Evolutionary conservation across 2,797 vertebrate species (phyloP), one percentile per base, ranked within the genome.

Genomic region (Myotis planiceps): DNA sequence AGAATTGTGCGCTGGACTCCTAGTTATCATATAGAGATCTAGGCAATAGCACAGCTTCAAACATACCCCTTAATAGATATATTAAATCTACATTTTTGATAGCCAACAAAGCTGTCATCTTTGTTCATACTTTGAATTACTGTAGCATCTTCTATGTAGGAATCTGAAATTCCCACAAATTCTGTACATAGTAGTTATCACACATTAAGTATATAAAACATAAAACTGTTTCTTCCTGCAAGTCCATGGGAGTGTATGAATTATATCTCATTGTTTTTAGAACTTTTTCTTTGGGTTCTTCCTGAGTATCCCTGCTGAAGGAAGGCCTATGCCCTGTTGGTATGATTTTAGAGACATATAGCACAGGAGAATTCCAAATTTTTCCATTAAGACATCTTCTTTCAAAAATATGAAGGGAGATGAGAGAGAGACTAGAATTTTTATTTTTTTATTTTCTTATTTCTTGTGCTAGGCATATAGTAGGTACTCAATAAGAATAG

Each of bases 11-110:
- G 45, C 45, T 45, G 13, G 45, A 13, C 45, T 45, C 3, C 45
- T 45, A 45, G 12, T 14, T 71, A 90, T 81, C 72, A 68, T 71
- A 53, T 51, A 60, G 25, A 37, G 37, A 58, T 82, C 75, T 71
- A 82, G 34, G 18, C 96, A 93, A 63, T 83, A 90, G n/a, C 21
- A 29, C 14, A 71, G n/a, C 51, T 93, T 86, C 45, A 86, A 83
- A 90, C 21, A 71, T 39, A 92, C 0, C 29, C 39, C 18, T 81
- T 87, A 72, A 58, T 81, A 88, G 55, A 15, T 80, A 80, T 42
- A 55, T 51, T 66, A 78, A 88, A 88, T 27, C 53, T 92, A 16
- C 15, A 87, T 92, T 66, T 96, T 86, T 83, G 6, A 87, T 84
- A 80, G 49, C 14, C 88, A 71, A 39, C 32, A 74, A 71, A 91